Conservation (phyloP, 2,113 vertebrate species). For the Vidua chalybeata region DNA sequence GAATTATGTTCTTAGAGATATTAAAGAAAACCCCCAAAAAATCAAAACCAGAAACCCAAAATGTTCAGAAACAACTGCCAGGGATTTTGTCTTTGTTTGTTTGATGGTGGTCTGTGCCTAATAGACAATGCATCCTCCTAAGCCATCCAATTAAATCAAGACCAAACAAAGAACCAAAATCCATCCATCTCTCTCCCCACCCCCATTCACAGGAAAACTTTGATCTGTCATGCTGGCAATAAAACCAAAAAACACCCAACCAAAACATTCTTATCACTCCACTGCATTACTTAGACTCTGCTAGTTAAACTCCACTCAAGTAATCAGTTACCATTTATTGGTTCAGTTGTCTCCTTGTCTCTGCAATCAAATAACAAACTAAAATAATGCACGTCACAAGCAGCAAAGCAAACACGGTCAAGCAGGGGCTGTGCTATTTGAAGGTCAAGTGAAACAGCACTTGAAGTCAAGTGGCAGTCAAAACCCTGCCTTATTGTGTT, state of each 20-base stretch:
- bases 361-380: not conserved
- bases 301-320: slow-evolving; percentile 40
- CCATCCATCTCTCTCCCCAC: not conserved
- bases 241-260: not conserved
- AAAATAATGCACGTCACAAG: not conserved
- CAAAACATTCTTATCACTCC: not conserved
- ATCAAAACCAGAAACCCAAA: not conserved
- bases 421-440: not conserved
- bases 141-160: not conserved
- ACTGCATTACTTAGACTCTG: not conserved
- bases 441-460: not conserved
- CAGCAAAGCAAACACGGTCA: not conserved
- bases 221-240: slow-evolving; percentile 20
- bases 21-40: not conserved
- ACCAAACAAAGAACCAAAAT: slow-evolving; percentile 5
- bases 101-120: slow-evolving; percentile 32
- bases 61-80: not conserved
- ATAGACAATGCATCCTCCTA: slow-evolving; percentile 21
- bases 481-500: not conserved
- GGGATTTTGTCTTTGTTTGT: slow-evolving; percentile 8
- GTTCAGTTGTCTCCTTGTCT: not conserved
- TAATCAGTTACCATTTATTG: slow-evolving; percentile 37
- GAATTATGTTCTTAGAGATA: not conserved
- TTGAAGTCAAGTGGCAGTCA: not conserved
- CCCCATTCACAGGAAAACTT: slow-evolving; percentile 11